These are phyloP conservation scores for Microcebus griseorufus DNA, from an alignment of 2,113 vertebrate genomes.

Conservation along the genomic window DNA sequence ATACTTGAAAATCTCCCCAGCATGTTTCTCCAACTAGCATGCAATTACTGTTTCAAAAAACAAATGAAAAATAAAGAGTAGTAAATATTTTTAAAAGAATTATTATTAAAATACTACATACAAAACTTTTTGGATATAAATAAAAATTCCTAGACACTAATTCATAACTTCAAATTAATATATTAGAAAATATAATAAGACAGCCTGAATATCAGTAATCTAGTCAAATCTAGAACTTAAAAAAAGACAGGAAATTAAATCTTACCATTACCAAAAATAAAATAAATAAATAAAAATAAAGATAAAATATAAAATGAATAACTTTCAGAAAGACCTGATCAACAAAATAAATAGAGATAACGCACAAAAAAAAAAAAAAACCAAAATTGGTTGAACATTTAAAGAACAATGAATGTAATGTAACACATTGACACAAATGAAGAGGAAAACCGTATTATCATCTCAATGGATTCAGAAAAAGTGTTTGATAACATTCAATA, in stretches of 20 bases:
- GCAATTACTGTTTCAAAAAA: not conserved
- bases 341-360: not conserved
- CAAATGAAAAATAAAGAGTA: not conserved
- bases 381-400: not conserved
- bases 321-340: not conserved
- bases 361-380: not conserved
- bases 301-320: not conserved
- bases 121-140: not conserved
- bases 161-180: not conserved
- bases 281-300: not conserved
- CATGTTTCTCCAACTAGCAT: not conserved
- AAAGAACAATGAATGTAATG: not conserved
- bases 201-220: not conserved
- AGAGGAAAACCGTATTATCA: not conserved
- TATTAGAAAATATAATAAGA: not conserved
- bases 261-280: not conserved
- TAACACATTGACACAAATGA: not conserved
- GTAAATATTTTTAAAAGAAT: not conserved
- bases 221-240: not conserved
- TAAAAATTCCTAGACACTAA: not conserved
- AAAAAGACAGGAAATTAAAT: not conserved
- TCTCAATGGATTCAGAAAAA: not conserved
- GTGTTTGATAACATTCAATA: not conserved
- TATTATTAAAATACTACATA: not conserved
- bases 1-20: not conserved